Evolutionary conservation across 2,888 invertebrate genomes (phyloP).

Genomic region (Penaeus monodon): DNA sequence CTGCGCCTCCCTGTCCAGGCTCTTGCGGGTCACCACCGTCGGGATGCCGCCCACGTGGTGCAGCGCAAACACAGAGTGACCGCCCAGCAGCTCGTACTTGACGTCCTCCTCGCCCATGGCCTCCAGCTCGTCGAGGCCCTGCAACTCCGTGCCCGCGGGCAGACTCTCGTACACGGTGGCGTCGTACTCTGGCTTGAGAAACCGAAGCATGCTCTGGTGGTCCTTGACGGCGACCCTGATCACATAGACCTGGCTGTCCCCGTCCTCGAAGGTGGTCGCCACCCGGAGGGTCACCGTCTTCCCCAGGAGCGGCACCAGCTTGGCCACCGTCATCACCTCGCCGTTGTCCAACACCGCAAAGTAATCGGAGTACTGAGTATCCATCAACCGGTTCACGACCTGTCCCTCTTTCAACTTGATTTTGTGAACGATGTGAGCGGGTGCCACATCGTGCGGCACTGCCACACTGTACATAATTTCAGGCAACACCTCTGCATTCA

Average conservation of each 20-base stretch:
- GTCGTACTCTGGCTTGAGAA: constrained; percentile 76
- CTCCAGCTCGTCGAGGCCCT: constrained; percentile 79
- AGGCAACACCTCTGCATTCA: constrained; percentile 48
- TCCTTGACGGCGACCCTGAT: constrained; percentile 87
- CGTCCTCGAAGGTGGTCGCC: constrained; percentile 74
- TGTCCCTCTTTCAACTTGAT: constrained; percentile 75
- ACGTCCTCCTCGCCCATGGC: constrained; percentile 75
- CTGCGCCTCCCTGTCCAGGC: constrained; percentile 84
- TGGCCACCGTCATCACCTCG: constrained; percentile 90
- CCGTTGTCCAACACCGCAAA: constrained; percentile 90
- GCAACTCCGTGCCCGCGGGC: constrained; percentile 79
- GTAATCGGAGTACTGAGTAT: constrained; percentile 85
- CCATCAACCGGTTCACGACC: constrained; percentile 76
- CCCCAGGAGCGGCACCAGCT: constrained; percentile 84
- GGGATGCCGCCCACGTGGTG: constrained; percentile 78
- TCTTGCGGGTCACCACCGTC: constrained; percentile 70
- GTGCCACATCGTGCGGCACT: constrained; percentile 89
- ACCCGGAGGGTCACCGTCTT: constrained; percentile 82
- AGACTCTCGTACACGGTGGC: constrained; percentile 82
- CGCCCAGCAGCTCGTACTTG: constrained; percentile 84
- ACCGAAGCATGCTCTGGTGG: constrained; percentile 84
- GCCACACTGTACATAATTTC: constrained; percentile 68
- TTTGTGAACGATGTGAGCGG: constrained; percentile 87
- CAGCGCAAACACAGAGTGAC: constrained; percentile 82
- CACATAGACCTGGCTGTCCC: constrained; percentile 84